phyloP scores from a whole-genome alignment of 2,113 vertebrate species.

The Taurulus bubalis region DNA sequence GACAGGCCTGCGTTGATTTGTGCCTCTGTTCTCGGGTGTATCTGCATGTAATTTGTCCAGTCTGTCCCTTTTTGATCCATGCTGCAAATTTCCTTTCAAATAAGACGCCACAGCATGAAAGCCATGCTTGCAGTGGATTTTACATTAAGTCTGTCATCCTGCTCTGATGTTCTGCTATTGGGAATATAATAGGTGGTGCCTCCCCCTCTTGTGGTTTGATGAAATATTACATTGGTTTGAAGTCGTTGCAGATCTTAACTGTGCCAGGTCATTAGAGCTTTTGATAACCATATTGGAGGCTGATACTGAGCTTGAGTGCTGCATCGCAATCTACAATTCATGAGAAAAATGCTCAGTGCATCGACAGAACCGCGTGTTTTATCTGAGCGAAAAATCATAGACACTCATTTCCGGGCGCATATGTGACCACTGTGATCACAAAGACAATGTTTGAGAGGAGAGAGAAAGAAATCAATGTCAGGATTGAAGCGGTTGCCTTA shows the following conservation, averaged over 20 bases:
- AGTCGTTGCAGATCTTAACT: slow-evolving; percentile 23
- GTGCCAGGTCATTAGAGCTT: slow-evolving; percentile 38
- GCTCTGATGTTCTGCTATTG: slow-evolving; percentile 43
- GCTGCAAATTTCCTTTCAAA: slow-evolving; percentile 52
- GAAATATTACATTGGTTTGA: slow-evolving; percentile 68
- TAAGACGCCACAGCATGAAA: slow-evolving; percentile 9
- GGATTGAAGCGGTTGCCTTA: slow-evolving; percentile 69
- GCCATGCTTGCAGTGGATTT: slow-evolving; percentile 30
- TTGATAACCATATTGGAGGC: slow-evolving; percentile 6
- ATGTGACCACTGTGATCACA: slow-evolving; percentile 36
- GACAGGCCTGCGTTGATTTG: slow-evolving; percentile 63
- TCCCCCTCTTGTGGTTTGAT: slow-evolving; percentile 75
- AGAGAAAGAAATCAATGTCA: slow-evolving; percentile 70
- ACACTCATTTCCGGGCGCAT: slow-evolving; percentile 22
- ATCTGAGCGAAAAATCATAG: slow-evolving; percentile 20
- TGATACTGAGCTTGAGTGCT: slow-evolving; percentile 20
- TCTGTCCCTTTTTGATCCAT: slow-evolving; percentile 38
- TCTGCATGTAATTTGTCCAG: slow-evolving; percentile 50
- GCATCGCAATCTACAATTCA: slow-evolving; percentile 35
- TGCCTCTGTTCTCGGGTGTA: slow-evolving; percentile 57
- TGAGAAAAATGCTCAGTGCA: slow-evolving; percentile 3
- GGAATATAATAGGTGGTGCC: slow-evolving; percentile 65
- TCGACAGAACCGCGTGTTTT: slow-evolving; percentile 23
- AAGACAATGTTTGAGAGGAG: slow-evolving; percentile 59
- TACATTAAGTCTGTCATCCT: slow-evolving; percentile 44